These are phyloP conservation scores for Halcyon chelicuti DNA, from an alignment of 2,797 vertebrate genomes.

Conservation along the genomic window DNA sequence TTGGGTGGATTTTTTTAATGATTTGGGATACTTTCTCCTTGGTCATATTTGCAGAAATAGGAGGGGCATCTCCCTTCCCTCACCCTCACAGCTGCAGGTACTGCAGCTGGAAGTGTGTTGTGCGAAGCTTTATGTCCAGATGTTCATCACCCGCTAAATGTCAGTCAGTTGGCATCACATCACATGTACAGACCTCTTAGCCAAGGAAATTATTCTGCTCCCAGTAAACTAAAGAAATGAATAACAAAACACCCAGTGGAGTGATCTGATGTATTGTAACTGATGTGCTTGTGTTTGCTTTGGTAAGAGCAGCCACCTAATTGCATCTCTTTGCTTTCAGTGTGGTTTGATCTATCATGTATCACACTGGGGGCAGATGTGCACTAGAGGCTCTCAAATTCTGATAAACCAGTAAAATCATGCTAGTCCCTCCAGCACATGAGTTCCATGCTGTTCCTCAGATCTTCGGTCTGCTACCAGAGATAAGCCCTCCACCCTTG, in stretches of 20 bases:
- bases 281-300: neutral
- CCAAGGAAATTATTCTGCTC: neutral
- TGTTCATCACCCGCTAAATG: neutral
- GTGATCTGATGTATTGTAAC: neutral
- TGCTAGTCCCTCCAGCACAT: neutral
- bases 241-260: rapidly evolving
- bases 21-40: neutral
- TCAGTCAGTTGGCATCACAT: neutral
- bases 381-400: neutral
- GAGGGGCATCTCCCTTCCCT: neutral
- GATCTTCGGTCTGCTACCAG: neutral
- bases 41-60: neutral
- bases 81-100: neutral
- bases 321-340: neutral
- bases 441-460: neutral
- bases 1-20: no score
- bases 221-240: neutral
- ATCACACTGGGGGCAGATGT: rapidly evolving
- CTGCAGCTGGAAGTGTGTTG: neutral
- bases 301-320: neutral
- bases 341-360: neutral
- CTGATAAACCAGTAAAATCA: rapidly evolving
- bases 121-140: neutral
- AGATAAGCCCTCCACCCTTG: neutral
- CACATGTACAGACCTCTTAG: neutral